Conservation (phyloP, 2,797 vertebrate genomes). For the Rhinella marina region DNA sequence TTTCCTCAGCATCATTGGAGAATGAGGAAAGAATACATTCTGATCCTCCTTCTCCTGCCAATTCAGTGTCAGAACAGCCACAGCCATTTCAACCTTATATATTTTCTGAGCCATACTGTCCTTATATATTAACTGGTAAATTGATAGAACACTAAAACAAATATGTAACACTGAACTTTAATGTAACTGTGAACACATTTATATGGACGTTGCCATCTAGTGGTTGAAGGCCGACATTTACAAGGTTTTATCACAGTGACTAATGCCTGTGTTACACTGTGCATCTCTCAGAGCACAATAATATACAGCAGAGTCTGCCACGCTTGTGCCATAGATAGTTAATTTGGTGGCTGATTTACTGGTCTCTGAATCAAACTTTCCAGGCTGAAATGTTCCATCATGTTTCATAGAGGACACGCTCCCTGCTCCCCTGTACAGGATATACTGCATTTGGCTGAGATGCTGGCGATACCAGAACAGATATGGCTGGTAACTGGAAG, state of each 20-base stretch:
- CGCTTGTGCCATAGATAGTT: background rate
- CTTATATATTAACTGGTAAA: too few species aligned
- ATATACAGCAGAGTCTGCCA: conserved; percentile 40
- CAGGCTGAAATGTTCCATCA: background rate
- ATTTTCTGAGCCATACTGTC: too few species aligned
- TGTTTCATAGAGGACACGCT: background rate
- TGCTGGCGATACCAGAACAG: background rate
- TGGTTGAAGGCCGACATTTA: too few species aligned
- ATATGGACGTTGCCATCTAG: too few species aligned
- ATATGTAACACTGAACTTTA: too few species aligned
- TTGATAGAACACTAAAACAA: too few species aligned
- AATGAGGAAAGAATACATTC: too few species aligned
- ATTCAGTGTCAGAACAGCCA: too few species aligned
- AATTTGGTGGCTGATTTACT: background rate
- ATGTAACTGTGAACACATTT: too few species aligned
- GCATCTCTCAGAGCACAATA: conserved; percentile 36
- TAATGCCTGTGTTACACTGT: background rate
- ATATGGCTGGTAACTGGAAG: background rate
- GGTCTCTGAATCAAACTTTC: conserved; percentile 24
- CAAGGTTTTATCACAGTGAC: background rate
- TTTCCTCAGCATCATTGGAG: too few species aligned
- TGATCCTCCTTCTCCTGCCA: too few species aligned
- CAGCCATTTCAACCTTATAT: too few species aligned
- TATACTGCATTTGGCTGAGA: background rate
- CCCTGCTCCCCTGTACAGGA: conserved; percentile 10